phyloP scores from a whole-genome alignment of 1,140 invertebrate genomes.

The Drosophila asahinai region DNA sequence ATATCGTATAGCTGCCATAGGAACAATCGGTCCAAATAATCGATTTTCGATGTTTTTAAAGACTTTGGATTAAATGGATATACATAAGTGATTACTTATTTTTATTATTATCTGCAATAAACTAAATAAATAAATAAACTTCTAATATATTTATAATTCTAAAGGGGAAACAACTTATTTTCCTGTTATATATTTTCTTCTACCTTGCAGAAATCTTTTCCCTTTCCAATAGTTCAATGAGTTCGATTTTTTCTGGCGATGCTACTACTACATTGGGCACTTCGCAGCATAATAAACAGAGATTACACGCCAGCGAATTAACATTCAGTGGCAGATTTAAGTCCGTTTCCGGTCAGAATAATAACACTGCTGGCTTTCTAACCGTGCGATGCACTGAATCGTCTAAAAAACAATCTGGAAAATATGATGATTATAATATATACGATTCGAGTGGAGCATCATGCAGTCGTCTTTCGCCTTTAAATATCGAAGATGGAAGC shows the following conservation, averaged over 20 bases:
- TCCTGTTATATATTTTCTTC: neutral
- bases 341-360: constrained; percentile 26
- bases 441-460: constrained; percentile 66
- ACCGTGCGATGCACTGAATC: constrained; percentile 29
- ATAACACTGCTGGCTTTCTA: neutral
- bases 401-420: constrained; percentile 5
- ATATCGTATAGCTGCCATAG: too few relatives aligned
- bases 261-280: constrained; percentile 35
- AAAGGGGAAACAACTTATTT: neutral
- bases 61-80: too few relatives aligned
- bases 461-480: constrained; percentile 60
- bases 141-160: too few relatives aligned
- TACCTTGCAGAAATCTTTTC: constrained; percentile 68
- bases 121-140: too few relatives aligned
- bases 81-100: too few relatives aligned
- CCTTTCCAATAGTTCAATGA: constrained; percentile 81
- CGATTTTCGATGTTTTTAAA: too few relatives aligned
- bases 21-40: too few relatives aligned
- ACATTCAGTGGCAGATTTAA: constrained; percentile 81
- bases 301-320: constrained; percentile 54
- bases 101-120: too few relatives aligned
- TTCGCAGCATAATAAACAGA: constrained; percentile 33
- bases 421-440: constrained; percentile 41
- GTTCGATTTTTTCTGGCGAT: constrained; percentile 74
- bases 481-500: constrained; percentile 36